A percentile compares a stretch with the other conserved stretches of the same genome.
These are phyloP conservation scores for Adela reaumurella DNA, from an alignment of 2,888 invertebrate species.

Conservation along the genomic window DNA sequence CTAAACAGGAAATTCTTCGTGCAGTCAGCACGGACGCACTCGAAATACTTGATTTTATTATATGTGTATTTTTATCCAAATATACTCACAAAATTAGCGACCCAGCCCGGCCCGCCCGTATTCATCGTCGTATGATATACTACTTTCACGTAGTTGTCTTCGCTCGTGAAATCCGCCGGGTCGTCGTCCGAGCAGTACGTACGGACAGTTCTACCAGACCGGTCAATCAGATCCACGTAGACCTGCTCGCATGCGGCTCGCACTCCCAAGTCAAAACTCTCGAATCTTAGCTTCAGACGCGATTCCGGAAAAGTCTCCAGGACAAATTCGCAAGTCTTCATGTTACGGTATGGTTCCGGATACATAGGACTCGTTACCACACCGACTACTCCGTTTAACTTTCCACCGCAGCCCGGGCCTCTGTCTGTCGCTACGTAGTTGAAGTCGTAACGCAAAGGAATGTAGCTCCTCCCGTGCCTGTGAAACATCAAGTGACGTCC, in stretches of 20 bases:
- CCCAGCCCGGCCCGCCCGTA: conserved; percentile 72
- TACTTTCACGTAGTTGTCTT: conserved; percentile 54
- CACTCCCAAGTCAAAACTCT: conserved; percentile 62
- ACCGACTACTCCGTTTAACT: conserved; percentile 25
- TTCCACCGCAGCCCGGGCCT: conserved; percentile 41
- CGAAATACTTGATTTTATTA: too few species aligned
- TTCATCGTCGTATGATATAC: conserved; percentile 63
- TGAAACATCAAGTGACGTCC: conserved; percentile 63
- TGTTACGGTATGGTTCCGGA: conserved; percentile 29
- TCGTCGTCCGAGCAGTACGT: conserved; percentile 52
- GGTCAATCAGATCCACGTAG: conserved; percentile 62
- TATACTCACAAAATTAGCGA: conserved; percentile 30
- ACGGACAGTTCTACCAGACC: conserved; percentile 28
- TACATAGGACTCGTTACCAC: conserved; percentile 38
- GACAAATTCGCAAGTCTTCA: conserved; percentile 35
- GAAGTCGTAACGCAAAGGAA: conserved; percentile 23
- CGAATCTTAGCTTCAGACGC: conserved; percentile 24
- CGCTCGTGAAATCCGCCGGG: conserved; percentile 54
- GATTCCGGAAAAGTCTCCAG: conserved; percentile 32
- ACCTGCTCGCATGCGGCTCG: conserved; percentile 59
- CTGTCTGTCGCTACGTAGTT: conserved; percentile 33
- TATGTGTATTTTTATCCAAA: neutral
- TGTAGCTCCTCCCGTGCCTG: conserved; percentile 23
- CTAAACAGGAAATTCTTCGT: too few species aligned
- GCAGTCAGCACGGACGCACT: too few species aligned